Base-by-base conservation (phyloP, 1,140 invertebrate species). In the Pomacea maculata region DNA sequence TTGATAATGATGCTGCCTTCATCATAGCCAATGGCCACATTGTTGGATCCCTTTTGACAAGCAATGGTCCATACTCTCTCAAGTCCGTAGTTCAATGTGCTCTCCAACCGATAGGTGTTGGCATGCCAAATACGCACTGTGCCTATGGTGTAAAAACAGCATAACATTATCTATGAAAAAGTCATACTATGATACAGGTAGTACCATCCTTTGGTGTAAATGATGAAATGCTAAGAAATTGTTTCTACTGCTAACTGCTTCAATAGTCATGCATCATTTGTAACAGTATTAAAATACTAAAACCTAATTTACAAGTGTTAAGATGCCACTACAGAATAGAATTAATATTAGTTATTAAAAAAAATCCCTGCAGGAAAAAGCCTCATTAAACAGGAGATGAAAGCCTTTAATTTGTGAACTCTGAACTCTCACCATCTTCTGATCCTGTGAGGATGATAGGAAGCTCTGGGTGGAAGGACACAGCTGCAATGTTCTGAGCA, bases 51-150 rank as follows among this genome's bases (percentile, higher is more conserved):
- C 87, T 96, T 95, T 92, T 98, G 94, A 85, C 97, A 96, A n/a
- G 95, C 94, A 86, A 99, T 98, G 0, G 97, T 96, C 98, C 99
- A 99, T 0, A 99, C 97, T 83, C 99, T 93, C 89, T 99, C 99
- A 85, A 99, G 95, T 0, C 98, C 98, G 92, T 99, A 99, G 92
- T 99, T 99, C 1, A 99, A 92, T 0, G 97, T 99, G 17, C 96
- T 98, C 91, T 99, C 98, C 34, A 99, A 91, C 68, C 93, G 84
- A 86, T 99, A 99, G 0, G 98, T 99, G 85, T 98, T 98, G 0
- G 98, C 96, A 91, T 99, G 98, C 98, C 98, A 99, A 45, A 99
- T 95, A 81, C 97, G 92, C 1, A 99, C 96, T 63, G 97, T 98
- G 55, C 96, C 92, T 92, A 81, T 14, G 81, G 71, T 55, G 75